Conservation (phyloP, 2,797 vertebrate species). For the Leptoclinus maculatus region DNA sequence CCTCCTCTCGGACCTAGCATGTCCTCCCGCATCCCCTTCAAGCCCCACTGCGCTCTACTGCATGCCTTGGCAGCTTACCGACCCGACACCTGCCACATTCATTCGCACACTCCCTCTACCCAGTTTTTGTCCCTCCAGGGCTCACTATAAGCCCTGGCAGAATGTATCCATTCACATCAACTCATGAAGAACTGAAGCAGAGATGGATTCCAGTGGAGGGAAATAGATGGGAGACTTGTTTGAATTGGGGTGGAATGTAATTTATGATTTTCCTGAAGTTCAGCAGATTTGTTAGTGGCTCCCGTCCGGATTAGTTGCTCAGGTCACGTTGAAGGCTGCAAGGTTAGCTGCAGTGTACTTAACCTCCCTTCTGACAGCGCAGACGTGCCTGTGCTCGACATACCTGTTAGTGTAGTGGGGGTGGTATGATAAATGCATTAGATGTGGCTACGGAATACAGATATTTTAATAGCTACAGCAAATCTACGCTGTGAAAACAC, state of each 20-base stretch:
- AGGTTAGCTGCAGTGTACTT: constrained; percentile 43
- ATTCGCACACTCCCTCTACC: background rate
- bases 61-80: constrained; percentile 47
- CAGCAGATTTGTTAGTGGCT: constrained; percentile 35
- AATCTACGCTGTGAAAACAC: constrained; percentile 47
- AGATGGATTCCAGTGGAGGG: constrained; percentile 29
- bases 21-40: constrained; percentile 81
- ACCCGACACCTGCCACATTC: constrained; percentile 55
- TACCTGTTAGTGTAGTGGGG: constrained; percentile 30
- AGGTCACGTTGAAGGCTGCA: constrained; percentile 15
- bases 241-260: constrained; percentile 23
- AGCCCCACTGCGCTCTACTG: constrained; percentile 67
- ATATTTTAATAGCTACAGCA: constrained; percentile 40
- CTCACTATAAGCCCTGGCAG: constrained; percentile 6
- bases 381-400: constrained; percentile 34
- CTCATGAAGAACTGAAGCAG: constrained; percentile 20
- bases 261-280: constrained; percentile 44
- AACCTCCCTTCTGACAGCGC: constrained; percentile 34
- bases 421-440: constrained; percentile 50
- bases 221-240: constrained; percentile 23
- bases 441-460: constrained; percentile 33
- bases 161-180: constrained; percentile 33
- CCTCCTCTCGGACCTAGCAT: constrained; percentile 63
- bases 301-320: constrained; percentile 17
- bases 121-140: background rate